Evolutionary conservation across 1,140 invertebrate species (phyloP).

Genomic region (Drosophila erecta): DNA sequence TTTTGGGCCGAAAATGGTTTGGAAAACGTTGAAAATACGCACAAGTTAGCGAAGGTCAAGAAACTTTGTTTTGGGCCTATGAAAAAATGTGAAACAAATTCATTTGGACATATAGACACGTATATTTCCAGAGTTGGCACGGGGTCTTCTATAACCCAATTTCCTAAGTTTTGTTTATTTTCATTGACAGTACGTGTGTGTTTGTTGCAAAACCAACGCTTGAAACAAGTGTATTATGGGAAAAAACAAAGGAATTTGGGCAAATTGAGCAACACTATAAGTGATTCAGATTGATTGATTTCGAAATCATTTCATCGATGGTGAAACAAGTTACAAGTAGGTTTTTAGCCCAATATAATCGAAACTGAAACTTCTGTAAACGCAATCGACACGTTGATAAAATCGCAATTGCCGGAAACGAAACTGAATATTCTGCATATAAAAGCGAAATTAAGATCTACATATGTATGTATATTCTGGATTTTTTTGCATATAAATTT

Average conservation of each 20-base stretch:
- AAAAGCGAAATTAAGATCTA: constrained; percentile 4
- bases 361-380: background rate
- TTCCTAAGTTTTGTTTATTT: constrained; percentile 40
- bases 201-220: constrained; percentile 29
- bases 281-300: constrained; percentile 2
- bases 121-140: constrained; percentile 17
- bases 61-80: constrained; percentile 14
- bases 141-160: constrained; percentile 24
- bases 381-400: constrained; percentile 11
- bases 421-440: constrained; percentile 18
- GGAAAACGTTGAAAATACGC: background rate
- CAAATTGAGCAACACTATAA: background rate
- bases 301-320: too few species aligned
- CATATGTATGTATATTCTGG: too few species aligned
- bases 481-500: constrained; percentile 20
- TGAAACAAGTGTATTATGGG: constrained; percentile 11
- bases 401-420: constrained; percentile 10
- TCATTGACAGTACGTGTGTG: constrained; percentile 7
- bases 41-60: constrained; percentile 23
- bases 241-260: constrained; percentile 1
- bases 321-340: background rate
- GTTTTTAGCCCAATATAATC: background rate
- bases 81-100: constrained; percentile 3
- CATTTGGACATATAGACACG: background rate
- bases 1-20: constrained; percentile 12